Evolutionary conservation across 2,797 vertebrate genomes (phyloP), one percentile per base, ranked within the genome.

Genomic region (Sorex maritimensis): DNA sequence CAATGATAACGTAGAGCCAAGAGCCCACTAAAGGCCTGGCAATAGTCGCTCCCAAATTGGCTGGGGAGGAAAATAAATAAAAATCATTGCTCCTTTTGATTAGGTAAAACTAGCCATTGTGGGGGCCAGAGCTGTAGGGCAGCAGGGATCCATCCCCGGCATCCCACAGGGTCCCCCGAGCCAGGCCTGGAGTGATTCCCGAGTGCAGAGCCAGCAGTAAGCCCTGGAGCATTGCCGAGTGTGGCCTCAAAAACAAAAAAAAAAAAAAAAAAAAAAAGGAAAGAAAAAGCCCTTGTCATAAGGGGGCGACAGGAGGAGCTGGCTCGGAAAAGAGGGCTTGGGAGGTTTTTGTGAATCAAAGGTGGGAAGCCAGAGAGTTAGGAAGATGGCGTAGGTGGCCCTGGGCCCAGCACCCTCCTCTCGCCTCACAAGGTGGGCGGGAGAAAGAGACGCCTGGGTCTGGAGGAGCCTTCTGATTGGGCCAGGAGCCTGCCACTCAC

Each of bases 11-110:
- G 84, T 6, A 49, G 81, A 93, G 74, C 21, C 2, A 44, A 84
- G 19, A 86, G 71, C 52, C 88, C 49, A 80, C 34, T 41, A 77
- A 69, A 93, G 80, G 91, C 26, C 82, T 55, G 88, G 71, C 58
- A 85, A 21, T 74, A 61, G 58, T 28, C 58, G 1, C 71, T 23
- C 74, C 73, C 26, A 90, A 61, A 92, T 30, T 58, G 84, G 88
- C 23, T 81, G 28, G 65, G 7, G 49, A 14, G 13, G 13, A 67
- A 4, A 67, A 85, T 34, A 34, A 34, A 34, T 34, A 72, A 75
- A 49, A 73, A 72, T 38, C 81, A 77, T 21, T 34, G 46, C 46
- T 87, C 7, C 38, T 91, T 81, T 79, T 79, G 87, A 88, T 91
- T 38, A 71, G 10, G 1, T 1, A 61, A 69, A 30, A 88, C 63